Percentiles rank a stretch among this genome's conserved stretches.
phyloP scores from a whole-genome alignment of 2,113 vertebrate genomes.

The Anolis sagrei region DNA sequence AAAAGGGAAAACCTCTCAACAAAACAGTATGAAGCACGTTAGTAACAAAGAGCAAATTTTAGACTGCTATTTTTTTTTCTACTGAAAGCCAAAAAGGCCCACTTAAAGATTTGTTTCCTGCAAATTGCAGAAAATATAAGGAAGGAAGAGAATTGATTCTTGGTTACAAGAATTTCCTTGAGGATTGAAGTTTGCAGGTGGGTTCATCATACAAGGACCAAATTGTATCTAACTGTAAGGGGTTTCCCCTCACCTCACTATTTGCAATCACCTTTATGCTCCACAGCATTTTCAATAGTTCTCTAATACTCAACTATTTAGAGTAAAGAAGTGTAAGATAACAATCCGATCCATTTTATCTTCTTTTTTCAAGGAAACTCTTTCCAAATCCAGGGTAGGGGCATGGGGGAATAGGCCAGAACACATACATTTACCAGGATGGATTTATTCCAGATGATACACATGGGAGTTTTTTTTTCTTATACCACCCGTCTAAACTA shows the following conservation, averaged over 20 bases:
- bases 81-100: no score
- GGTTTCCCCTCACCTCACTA: background rate
- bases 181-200: no score
- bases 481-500: slow-evolving; percentile 6
- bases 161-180: background rate
- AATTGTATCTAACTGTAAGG: no score
- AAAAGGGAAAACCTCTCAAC: no score
- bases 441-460: slow-evolving; percentile 33
- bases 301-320: background rate
- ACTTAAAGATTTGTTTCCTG: no score
- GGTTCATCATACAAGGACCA: no score
- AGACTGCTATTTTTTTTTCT: no score
- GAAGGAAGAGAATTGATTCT: background rate
- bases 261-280: background rate
- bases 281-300: background rate
- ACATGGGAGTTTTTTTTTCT: background rate
- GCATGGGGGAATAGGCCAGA: background rate
- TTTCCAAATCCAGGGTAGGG: slow-evolving; percentile 1
- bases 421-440: slow-evolving; percentile 19
- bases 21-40: no score
- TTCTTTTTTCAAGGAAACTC: background rate
- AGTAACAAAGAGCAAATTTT: no score
- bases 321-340: background rate
- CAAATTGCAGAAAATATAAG: background rate
- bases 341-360: slow-evolving; percentile 11